A percentile compares a stretch with the other conserved stretches of the same genome.
These are phyloP conservation scores for Anguilla japonica DNA, from an alignment of 2,113 vertebrate species.

Conservation along the genomic window DNA sequence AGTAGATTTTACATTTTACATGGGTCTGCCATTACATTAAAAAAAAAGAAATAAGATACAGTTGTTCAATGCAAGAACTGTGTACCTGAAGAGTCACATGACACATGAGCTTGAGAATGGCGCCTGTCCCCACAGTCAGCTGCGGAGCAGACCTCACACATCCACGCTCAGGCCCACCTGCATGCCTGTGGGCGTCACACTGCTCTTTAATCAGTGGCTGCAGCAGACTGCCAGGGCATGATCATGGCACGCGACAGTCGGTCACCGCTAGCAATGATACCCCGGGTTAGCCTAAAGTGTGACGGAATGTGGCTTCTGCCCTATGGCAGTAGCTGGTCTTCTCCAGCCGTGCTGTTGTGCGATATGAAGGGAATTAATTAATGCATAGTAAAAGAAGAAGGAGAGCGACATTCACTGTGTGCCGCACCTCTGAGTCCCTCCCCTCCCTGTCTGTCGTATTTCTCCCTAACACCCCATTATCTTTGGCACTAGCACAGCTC, in stretches of 20 bases:
- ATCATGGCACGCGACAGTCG: background rate
- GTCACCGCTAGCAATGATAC: background rate
- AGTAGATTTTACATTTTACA: background rate
- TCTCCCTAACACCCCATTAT: conserved; percentile 34
- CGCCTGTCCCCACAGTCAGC: background rate
- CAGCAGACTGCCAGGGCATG: background rate
- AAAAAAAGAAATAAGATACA: background rate
- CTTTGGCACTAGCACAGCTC: conserved; percentile 27
- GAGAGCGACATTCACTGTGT: background rate
- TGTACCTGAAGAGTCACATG: background rate
- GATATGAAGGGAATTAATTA: background rate
- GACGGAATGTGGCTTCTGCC: background rate
- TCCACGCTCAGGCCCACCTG: background rate
- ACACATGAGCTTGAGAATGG: background rate
- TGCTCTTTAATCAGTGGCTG: background rate
- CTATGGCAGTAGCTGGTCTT: background rate
- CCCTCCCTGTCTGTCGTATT: conserved; percentile 45
- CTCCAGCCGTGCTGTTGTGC: background rate
- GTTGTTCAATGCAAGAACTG: background rate
- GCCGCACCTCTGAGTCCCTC: conserved; percentile 6
- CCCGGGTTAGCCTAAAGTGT: background rate
- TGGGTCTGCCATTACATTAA: background rate
- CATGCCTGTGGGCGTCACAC: background rate
- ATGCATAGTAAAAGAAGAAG: conserved; percentile 29
- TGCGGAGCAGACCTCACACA: background rate